Conservation (phyloP, 1,140 invertebrate species). For the Octopus bimaculoides region DNA sequence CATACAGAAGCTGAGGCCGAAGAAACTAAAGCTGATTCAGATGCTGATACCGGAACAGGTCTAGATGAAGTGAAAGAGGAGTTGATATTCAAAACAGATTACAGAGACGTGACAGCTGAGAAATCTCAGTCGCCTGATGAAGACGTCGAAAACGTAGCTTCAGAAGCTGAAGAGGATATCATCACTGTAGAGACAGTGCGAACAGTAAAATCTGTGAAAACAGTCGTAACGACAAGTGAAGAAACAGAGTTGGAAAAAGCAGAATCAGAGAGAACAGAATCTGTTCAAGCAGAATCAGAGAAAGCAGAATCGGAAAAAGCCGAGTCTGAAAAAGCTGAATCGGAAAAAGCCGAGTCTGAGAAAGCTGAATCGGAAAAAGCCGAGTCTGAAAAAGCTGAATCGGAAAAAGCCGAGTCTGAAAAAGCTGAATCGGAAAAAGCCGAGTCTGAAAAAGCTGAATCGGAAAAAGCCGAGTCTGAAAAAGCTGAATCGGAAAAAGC, state of each 20-base stretch:
- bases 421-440: constrained; percentile 5
- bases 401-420: background rate
- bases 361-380: background rate
- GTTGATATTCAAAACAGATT: background rate
- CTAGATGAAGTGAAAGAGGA: constrained; percentile 14
- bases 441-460: background rate
- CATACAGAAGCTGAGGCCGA: constrained; percentile 19
- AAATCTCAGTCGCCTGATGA: background rate
- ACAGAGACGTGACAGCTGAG: background rate
- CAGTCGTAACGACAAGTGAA: background rate
- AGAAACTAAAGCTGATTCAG: constrained; percentile 26
- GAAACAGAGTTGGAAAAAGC: background rate
- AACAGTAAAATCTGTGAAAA: background rate
- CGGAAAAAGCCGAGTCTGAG: background rate
- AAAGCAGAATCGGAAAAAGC: background rate
- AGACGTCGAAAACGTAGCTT: constrained; percentile 3
- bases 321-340: constrained; percentile 15
- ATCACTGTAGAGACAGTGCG: constrained; percentile 3
- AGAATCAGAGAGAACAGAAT: background rate
- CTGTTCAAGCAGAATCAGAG: background rate
- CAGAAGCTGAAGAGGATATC: constrained; percentile 2
- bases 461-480: background rate
- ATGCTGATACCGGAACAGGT: constrained; percentile 24
- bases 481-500: background rate
- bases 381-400: background rate